Conservation (phyloP, 2,113 vertebrate genomes). For the Phyllostomus discolor region DNA sequence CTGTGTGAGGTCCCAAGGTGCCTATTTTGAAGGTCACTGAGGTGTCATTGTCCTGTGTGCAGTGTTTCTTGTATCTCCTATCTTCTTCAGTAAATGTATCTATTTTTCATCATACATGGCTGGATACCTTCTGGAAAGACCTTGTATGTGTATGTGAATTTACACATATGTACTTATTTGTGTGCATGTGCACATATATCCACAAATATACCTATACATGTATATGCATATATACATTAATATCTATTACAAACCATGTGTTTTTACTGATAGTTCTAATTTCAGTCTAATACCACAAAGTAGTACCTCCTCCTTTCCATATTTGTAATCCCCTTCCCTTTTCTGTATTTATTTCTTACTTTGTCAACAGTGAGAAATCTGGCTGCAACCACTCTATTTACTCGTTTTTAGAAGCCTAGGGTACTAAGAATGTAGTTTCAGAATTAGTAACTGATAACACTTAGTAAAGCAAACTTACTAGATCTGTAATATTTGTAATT, state of each 20-base stretch:
- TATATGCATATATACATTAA: background rate
- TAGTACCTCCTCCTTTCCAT: background rate
- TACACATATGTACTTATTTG: background rate
- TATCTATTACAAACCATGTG: background rate
- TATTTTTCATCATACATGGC: no score
- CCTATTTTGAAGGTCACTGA: no score
- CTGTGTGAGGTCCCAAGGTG: no score
- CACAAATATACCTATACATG: background rate
- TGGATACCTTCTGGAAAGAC: no score
- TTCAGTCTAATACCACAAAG: background rate
- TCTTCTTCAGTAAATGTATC: no score
- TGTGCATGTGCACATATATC: background rate
- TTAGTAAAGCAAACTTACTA: background rate
- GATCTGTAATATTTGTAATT: background rate
- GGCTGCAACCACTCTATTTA: background rate
- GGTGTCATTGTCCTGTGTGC: no score
- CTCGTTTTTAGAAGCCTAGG: background rate
- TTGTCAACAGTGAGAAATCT: background rate
- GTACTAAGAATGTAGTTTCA: background rate
- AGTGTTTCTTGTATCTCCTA: no score
- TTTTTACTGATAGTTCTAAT: slow-evolving; percentile 4
- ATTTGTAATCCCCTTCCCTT: background rate
- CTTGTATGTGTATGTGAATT: background rate
- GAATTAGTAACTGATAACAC: background rate
- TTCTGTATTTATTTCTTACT: background rate